Conservation (phyloP, 2,888 invertebrate species). For the Hipparchia semele region DNA sequence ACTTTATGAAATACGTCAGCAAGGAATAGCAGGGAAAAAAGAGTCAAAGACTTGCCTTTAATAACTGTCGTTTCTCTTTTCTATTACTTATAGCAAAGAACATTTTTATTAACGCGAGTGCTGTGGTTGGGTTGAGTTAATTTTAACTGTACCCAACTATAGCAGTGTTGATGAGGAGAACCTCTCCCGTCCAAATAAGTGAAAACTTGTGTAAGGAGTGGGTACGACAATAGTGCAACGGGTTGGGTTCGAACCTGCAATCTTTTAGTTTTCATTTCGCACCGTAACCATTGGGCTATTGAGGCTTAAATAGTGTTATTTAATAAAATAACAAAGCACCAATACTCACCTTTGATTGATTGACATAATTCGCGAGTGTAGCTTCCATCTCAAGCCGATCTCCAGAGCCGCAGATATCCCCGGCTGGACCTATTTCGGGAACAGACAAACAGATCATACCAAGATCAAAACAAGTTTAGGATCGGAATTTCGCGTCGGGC, state of each 20-base stretch:
- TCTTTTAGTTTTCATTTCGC: too few species aligned
- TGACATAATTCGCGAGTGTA: conserved; percentile 36
- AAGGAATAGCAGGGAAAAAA: background rate
- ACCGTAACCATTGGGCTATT: too few species aligned
- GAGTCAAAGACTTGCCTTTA: background rate
- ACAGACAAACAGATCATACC: conserved; percentile 44
- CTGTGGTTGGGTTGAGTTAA: too few species aligned
- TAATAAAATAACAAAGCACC: conserved; percentile 35
- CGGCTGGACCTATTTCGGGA: conserved; percentile 43
- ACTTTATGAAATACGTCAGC: conserved; percentile 21
- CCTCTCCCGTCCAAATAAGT: too few species aligned
- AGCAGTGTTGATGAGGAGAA: too few species aligned
- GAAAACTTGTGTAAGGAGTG: too few species aligned
- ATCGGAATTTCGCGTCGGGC: conserved; percentile 41
- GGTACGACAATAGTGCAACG: too few species aligned
- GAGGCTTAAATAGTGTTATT: background rate
- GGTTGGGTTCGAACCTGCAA: too few species aligned
- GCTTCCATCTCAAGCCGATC: conserved; percentile 26
- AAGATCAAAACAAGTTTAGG: conserved; percentile 44
- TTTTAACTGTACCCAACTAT: too few species aligned
- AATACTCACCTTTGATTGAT: conserved; percentile 39
- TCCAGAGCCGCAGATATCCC: conserved; percentile 33
- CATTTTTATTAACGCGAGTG: background rate
- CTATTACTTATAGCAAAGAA: background rate
- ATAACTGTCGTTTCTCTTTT: background rate